Conservation (phyloP, 2,797 vertebrate genomes). For the Poecilia picta region DNA sequence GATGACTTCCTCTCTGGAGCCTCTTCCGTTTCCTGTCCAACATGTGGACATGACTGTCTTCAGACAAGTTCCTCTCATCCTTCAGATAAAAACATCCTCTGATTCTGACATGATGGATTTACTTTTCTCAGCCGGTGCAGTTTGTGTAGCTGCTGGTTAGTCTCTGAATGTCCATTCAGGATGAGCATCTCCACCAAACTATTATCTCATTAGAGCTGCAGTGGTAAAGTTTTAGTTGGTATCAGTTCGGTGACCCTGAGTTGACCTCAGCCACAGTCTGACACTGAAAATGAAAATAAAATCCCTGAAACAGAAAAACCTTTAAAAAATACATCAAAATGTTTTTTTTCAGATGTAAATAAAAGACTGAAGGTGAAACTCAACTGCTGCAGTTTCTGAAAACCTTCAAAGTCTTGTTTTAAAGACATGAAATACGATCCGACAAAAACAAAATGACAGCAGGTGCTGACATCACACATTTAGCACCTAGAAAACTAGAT, state of each 20-base stretch:
- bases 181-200: too few species aligned
- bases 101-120: too few species aligned
- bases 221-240: background rate
- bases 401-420: too few species aligned
- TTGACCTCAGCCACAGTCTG: too few species aligned
- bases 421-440: too few species aligned
- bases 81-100: too few species aligned
- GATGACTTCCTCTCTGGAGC: background rate
- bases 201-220: background rate
- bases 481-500: background rate
- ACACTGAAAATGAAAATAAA: background rate
- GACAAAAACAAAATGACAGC: too few species aligned
- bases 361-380: too few species aligned
- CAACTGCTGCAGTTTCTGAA: too few species aligned
- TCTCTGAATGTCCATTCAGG: background rate
- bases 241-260: background rate
- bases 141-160: background rate
- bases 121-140: background rate
- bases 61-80: background rate
- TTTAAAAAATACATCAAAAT: background rate
- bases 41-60: background rate
- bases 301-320: background rate
- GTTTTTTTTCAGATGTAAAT: background rate
- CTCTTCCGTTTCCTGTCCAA: too few species aligned
- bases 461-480: too few species aligned